Conservation (phyloP, 2,797 vertebrate species). For the Danio tinwini region DNA sequence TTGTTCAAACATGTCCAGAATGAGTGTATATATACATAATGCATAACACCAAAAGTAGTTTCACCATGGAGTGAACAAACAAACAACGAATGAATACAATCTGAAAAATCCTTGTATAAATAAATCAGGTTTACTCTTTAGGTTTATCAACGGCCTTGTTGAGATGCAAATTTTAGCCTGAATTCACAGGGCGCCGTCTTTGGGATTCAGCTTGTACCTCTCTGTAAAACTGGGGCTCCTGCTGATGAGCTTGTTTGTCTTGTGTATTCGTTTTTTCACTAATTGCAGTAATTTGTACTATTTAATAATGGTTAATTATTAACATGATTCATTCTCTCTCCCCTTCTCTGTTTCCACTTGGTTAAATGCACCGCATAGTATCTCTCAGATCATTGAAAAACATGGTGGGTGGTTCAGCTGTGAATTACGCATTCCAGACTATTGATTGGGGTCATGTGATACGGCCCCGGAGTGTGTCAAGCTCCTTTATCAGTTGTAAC, state of each 20-base stretch:
- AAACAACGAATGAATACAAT: neutral
- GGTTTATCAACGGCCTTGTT: conserved; percentile 11
- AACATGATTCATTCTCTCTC: conserved; percentile 30
- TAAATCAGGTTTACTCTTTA: conserved; percentile 13
- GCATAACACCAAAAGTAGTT: neutral
- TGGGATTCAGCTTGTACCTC: conserved; percentile 47
- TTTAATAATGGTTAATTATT: conserved; percentile 53
- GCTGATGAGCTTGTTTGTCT: conserved; percentile 55
- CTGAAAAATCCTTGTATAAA: neutral
- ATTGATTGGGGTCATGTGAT: conserved; percentile 70
- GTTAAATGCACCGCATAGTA: neutral
- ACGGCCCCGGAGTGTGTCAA: conserved; percentile 54
- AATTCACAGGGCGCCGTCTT: conserved; percentile 52
- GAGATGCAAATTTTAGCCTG: conserved; percentile 55
- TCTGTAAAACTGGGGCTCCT: conserved; percentile 40
- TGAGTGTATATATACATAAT: conserved; percentile 16
- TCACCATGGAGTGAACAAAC: neutral
- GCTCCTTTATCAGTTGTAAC: conserved; percentile 67
- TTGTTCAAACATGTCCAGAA: neutral
- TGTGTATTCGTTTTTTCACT: conserved; percentile 38
- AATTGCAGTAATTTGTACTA: conserved; percentile 55
- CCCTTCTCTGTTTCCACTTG: conserved; percentile 24
- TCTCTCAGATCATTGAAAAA: conserved; percentile 31
- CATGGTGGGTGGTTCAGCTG: conserved; percentile 58
- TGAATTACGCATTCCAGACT: conserved; percentile 65